Percentiles rank a stretch among this genome's conserved stretches.
phyloP scores from a whole-genome alignment of 2,113 vertebrate species.

The Crocuta crocuta region DNA sequence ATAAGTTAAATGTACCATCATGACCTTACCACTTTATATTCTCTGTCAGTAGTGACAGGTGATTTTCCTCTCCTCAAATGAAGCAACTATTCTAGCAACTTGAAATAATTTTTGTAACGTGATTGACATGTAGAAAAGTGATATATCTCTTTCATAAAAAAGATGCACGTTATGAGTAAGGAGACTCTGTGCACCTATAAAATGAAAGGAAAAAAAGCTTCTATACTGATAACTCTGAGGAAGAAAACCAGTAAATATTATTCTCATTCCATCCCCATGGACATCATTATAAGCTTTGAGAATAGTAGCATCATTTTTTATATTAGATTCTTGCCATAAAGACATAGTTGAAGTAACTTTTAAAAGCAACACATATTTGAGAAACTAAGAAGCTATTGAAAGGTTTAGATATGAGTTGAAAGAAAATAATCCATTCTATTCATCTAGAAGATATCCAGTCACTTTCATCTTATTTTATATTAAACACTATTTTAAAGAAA shows the following conservation, averaged over 20 bases:
- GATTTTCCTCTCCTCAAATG: slow-evolving; percentile 53
- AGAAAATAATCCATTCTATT: slow-evolving; percentile 65
- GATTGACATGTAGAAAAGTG: slow-evolving; percentile 54
- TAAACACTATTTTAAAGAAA: slow-evolving; percentile 68
- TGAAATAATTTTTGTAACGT: slow-evolving; percentile 46
- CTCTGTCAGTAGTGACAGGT: slow-evolving; percentile 26
- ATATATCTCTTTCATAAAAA: slow-evolving; percentile 41
- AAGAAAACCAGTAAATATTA: neutral
- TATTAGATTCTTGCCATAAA: neutral
- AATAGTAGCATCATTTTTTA: neutral
- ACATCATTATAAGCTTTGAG: neutral
- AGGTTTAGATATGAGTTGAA: slow-evolving; percentile 28
- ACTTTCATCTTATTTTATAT: slow-evolving; percentile 67
- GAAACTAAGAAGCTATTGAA: slow-evolving; percentile 53
- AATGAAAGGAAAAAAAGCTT: neutral
- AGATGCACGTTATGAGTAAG: neutral
- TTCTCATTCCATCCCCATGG: neutral
- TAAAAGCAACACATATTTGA: neutral
- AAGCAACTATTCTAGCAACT: slow-evolving; percentile 48
- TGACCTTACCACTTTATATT: slow-evolving; percentile 14
- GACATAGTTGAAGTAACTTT: slow-evolving; percentile 11
- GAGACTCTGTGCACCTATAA: neutral
- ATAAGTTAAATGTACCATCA: neutral
- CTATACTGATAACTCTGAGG: neutral
- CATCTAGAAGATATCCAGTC: neutral